phyloP scores from a whole-genome alignment of 2,797 vertebrate species.

The Sphenopsis melanotis region DNA sequence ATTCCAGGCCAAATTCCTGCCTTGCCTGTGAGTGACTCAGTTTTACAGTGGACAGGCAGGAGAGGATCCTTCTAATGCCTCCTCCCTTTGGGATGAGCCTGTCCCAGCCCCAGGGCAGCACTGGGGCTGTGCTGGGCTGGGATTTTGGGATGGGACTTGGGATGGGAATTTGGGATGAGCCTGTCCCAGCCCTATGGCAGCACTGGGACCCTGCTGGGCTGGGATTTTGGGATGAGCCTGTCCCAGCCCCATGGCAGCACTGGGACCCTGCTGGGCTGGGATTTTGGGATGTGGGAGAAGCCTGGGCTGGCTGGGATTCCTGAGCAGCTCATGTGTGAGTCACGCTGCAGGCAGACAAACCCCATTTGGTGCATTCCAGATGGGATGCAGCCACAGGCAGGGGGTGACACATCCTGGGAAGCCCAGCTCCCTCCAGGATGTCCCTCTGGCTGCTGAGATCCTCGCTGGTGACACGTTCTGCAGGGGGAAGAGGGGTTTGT shows the following conservation, averaged over 20 bases:
- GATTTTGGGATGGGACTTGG: neutral
- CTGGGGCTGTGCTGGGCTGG: too few species aligned
- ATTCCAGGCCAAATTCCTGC: neutral
- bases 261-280: too few species aligned
- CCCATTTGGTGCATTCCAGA: neutral
- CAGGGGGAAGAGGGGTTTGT: neutral
- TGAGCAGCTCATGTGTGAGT: neutral
- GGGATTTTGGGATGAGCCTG: neutral
- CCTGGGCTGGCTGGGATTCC: neutral
- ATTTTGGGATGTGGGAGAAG: neutral
- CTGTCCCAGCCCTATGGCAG: too few species aligned
- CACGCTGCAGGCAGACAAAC: neutral
- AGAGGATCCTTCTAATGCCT: neutral
- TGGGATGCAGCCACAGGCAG: neutral
- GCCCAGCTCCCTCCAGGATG: neutral
- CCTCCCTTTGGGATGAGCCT: neutral
- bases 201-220: too few species aligned
- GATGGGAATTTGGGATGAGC: neutral
- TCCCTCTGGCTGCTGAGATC: neutral
- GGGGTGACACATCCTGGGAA: neutral
- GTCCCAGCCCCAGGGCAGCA: too few species aligned
- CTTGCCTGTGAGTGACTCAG: rapidly evolving
- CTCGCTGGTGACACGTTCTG: rapidly evolving
- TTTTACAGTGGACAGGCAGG: rapidly evolving
- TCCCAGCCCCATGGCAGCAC: neutral